phyloP scores from a whole-genome alignment of 2,888 invertebrate genomes.

The Lasioglossum oenotherae region DNA sequence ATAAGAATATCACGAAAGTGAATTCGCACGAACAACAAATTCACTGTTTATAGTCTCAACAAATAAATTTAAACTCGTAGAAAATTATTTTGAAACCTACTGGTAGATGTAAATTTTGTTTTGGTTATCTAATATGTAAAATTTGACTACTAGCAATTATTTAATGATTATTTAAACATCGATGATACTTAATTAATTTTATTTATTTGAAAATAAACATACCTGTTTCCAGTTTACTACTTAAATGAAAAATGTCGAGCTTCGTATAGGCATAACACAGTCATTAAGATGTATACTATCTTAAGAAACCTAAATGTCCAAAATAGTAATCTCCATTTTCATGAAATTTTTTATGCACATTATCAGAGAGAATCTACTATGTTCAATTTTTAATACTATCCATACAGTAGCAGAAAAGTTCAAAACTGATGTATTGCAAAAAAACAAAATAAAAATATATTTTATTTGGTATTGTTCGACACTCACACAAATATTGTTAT shows the following conservation, averaged over 20 bases:
- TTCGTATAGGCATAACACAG: not conserved
- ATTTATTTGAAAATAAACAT: not conserved
- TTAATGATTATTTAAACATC: not conserved
- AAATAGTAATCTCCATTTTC: not conserved
- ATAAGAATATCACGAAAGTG: constrained; percentile 14
- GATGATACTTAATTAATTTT: not conserved
- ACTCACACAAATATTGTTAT: not conserved
- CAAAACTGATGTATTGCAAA: not conserved
- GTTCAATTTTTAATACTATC: not conserved
- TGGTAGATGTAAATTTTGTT: not conserved
- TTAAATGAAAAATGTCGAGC: not conserved
- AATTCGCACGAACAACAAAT: not conserved
- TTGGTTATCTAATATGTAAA: not conserved
- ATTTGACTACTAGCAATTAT: not conserved
- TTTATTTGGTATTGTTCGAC: not conserved
- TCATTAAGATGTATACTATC: not conserved
- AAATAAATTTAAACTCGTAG: not conserved
- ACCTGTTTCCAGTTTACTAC: too few species aligned
- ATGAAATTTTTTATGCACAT: not conserved
- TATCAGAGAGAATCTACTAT: not conserved
- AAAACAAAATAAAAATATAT: not conserved
- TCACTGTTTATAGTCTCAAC: not conserved
- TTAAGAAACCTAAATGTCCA: not conserved
- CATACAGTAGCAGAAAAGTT: not conserved
- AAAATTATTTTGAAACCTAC: not conserved